These are phyloP conservation scores for Ctenopoma multispine DNA, from an alignment of 2,797 vertebrate genomes.

Conservation along the genomic window DNA sequence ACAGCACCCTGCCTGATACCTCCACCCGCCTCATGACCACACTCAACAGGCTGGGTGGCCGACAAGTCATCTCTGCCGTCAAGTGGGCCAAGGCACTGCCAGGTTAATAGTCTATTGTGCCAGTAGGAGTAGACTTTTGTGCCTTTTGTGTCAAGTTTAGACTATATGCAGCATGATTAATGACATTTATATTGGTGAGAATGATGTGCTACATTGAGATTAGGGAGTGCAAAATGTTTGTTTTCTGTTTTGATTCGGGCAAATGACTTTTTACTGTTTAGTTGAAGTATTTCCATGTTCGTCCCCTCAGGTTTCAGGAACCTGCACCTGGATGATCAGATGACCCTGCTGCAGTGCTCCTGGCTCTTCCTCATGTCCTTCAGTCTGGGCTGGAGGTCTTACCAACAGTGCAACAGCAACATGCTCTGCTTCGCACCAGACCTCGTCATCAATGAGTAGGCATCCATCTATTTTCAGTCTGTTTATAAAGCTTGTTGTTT, in stretches of 20 bases:
- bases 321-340: constrained; percentile 98
- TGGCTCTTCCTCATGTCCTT: constrained; percentile 99
- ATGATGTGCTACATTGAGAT: no score
- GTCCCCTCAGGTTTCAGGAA: constrained; percentile 91
- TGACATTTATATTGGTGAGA: no score
- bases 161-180: neutral
- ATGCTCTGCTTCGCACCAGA: constrained; percentile 97
- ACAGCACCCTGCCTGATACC: constrained; percentile 91
- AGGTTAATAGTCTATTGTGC: constrained; percentile 80
- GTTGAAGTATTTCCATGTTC: constrained; percentile 15
- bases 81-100: constrained; percentile 99
- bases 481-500: neutral
- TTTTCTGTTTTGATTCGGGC: neutral
- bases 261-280: neutral
- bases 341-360: constrained; percentile 97
- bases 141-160: no score
- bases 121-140: neutral
- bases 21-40: constrained; percentile 94
- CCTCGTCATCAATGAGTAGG: constrained; percentile 96
- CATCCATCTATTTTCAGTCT: constrained; percentile 28
- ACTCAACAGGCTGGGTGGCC: constrained; percentile 95
- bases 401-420: constrained; percentile 91
- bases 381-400: constrained; percentile 96
- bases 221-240: no score
- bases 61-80: constrained; percentile 95